These are phyloP conservation scores for Malacoctenus gilli DNA, from an alignment of 2,797 vertebrate species.

Conservation along the genomic window DNA sequence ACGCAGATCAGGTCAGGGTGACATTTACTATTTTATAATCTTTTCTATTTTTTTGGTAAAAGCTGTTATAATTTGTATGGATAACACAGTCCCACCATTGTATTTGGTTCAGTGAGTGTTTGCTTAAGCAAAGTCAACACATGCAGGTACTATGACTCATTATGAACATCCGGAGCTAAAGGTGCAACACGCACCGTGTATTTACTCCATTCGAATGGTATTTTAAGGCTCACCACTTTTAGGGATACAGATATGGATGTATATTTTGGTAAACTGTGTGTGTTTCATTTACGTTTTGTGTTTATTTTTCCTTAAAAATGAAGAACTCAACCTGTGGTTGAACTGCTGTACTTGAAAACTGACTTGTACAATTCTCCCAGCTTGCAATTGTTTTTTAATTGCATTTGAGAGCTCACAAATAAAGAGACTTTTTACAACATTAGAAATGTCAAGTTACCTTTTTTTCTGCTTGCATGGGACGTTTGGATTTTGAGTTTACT, in stretches of 20 bases:
- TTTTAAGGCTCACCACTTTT: conserved; percentile 19
- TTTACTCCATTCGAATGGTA: background rate
- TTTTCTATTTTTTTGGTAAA: background rate
- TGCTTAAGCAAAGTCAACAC: conserved; percentile 34
- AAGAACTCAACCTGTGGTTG: conserved; percentile 50
- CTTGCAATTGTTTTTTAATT: conserved; percentile 58
- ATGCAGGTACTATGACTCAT: conserved; percentile 63
- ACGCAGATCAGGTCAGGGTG: conserved; percentile 65
- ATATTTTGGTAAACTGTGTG: conserved; percentile 31
- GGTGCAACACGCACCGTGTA: too few relatives aligned
- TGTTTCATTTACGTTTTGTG: too few relatives aligned
- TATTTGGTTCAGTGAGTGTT: conserved; percentile 28
- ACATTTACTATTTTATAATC: conserved; percentile 18
- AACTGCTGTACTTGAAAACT: conserved; percentile 64
- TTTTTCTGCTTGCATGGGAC: background rate
- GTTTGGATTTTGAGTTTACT: background rate
- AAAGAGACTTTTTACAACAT: conserved; percentile 54
- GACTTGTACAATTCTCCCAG: conserved; percentile 22
- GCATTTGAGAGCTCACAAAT: conserved; percentile 59
- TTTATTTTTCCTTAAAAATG: conserved; percentile 36
- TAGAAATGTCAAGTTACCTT: background rate
- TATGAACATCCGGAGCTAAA: conserved; percentile 4
- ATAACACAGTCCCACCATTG: background rate
- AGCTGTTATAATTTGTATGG: conserved; percentile 23
- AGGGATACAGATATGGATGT: background rate